Evolutionary conservation across 1,140 invertebrate species (phyloP).

Genomic region (Eciton burchellii): DNA sequence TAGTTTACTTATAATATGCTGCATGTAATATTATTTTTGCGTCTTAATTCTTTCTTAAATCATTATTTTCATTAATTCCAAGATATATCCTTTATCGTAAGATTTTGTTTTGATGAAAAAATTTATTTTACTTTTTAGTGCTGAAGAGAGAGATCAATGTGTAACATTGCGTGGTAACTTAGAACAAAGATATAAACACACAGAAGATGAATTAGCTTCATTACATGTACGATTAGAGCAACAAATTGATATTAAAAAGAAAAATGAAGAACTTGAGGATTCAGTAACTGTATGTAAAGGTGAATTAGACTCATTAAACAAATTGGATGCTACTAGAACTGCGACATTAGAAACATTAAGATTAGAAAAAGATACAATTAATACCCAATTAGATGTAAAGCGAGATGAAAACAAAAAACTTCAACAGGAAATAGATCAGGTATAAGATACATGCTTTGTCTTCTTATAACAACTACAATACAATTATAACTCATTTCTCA

Average conservation of each 20-base stretch:
- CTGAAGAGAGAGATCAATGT: constrained; percentile 83
- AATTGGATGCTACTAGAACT: constrained; percentile 80
- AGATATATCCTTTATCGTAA: neutral
- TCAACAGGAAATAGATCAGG: constrained; percentile 78
- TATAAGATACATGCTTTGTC: constrained; percentile 57
- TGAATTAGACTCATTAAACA: constrained; percentile 82
- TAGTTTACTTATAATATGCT: neutral
- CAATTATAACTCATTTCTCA: neutral
- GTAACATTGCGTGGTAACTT: constrained; percentile 74
- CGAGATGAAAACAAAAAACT: constrained; percentile 80
- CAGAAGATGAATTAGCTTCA: constrained; percentile 75
- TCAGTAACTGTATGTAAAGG: constrained; percentile 78
- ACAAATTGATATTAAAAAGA: constrained; percentile 74
- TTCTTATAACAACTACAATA: neutral
- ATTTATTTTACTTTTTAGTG: constrained; percentile 73
- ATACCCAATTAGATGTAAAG: constrained; percentile 76
- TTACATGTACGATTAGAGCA: constrained; percentile 79
- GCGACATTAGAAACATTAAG: constrained; percentile 80
- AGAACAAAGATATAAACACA: constrained; percentile 76
- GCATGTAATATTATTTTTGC: neutral
- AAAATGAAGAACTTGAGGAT: constrained; percentile 76
- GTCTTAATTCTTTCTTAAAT: neutral
- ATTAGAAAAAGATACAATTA: constrained; percentile 80
- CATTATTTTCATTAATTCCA: neutral
- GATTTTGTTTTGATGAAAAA: constrained; percentile 1